Percentiles rank a stretch among this genome's conserved stretches.
phyloP scores from a whole-genome alignment of 1,140 invertebrate species.

The Eciton burchellii region DNA sequence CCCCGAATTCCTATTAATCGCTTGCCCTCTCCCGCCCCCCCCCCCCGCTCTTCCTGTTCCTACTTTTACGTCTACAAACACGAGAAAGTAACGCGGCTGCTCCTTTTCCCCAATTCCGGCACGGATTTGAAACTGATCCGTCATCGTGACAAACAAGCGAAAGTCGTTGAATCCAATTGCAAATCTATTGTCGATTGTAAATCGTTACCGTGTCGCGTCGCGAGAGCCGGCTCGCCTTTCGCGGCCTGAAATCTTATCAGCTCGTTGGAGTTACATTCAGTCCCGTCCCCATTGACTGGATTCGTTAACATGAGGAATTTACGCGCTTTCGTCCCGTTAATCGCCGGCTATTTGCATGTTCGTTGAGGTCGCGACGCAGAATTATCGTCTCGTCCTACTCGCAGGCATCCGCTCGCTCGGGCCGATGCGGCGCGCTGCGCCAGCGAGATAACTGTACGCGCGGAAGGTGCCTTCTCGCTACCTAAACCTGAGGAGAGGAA shows the following conservation, averaged over 20 bases:
- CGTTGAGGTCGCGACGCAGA: conserved; percentile 21
- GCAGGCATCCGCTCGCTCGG: conserved; percentile 7
- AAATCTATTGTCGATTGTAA: too few relatives aligned
- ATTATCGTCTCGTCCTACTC: conserved; percentile 40
- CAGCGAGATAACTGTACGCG: conserved; percentile 64
- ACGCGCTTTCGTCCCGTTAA: conserved; percentile 35
- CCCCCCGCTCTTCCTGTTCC: too few relatives aligned
- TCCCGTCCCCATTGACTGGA: not conserved
- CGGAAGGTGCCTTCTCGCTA: not conserved
- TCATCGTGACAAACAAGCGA: too few relatives aligned
- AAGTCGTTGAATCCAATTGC: too few relatives aligned
- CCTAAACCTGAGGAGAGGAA: conserved; percentile 10
- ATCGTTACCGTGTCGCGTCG: not conserved
- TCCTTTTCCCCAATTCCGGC: too few relatives aligned
- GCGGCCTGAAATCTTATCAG: not conserved
- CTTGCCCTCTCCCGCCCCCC: too few relatives aligned
- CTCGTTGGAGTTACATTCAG: not conserved
- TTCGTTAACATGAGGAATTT: conserved; percentile 45
- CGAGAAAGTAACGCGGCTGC: too few relatives aligned
- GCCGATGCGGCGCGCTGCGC: conserved; percentile 19
- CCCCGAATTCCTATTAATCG: too few relatives aligned
- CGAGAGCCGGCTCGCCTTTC: not conserved
- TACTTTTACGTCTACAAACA: too few relatives aligned
- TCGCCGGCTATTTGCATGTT: conserved; percentile 34
- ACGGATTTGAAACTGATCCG: not conserved